These are phyloP conservation scores for Orcinus orca DNA, from an alignment of 2,113 vertebrate genomes.

Conservation along the genomic window DNA sequence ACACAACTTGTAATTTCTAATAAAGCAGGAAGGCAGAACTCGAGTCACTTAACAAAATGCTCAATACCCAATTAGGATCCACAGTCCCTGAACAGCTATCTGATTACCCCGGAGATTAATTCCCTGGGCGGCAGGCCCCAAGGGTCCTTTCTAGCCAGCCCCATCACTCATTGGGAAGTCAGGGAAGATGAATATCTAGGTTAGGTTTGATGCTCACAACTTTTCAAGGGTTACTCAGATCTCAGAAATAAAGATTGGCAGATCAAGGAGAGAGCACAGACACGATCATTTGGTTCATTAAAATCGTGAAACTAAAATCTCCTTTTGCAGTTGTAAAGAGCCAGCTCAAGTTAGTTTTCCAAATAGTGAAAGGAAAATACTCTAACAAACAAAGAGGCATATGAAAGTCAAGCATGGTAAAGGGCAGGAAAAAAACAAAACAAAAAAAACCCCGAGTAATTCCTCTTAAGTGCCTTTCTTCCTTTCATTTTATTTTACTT, in stretches of 20 bases:
- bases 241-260: conserved; percentile 70
- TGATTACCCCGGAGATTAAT: conserved; percentile 31
- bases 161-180: background rate
- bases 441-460: background rate
- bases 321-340: conserved; percentile 22
- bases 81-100: background rate
- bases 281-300: conserved; percentile 59
- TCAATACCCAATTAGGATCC: background rate
- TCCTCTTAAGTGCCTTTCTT: background rate
- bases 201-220: conserved; percentile 29
- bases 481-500: background rate
- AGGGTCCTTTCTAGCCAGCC: background rate
- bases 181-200: background rate
- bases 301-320: conserved; percentile 70
- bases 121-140: background rate
- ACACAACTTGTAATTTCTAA: background rate
- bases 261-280: conserved; percentile 69
- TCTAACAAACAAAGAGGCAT: background rate
- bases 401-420: background rate
- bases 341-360: conserved; percentile 12
- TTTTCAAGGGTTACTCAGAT: conserved; percentile 60
- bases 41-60: conserved; percentile 29
- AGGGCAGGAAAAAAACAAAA: background rate
- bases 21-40: background rate
- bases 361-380: background rate